phyloP scores from a whole-genome alignment of 2,113 vertebrate species.

The Albula glossodonta region DNA sequence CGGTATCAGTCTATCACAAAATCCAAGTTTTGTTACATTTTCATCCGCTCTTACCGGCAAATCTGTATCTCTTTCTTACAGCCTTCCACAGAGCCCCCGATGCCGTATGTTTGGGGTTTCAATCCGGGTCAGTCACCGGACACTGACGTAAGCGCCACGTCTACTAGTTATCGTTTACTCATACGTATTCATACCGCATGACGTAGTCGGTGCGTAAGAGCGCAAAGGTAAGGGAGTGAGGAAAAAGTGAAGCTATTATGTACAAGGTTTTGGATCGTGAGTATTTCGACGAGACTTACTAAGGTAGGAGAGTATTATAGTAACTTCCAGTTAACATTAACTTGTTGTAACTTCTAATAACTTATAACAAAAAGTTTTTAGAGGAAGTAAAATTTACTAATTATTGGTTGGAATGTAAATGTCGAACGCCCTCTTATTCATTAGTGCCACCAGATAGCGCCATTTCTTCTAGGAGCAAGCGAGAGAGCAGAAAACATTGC shows the following conservation, averaged over 20 bases:
- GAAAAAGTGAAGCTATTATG: background rate
- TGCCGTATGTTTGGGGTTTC: slow-evolving; percentile 62
- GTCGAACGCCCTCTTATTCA: background rate
- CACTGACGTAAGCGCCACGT: slow-evolving; percentile 75
- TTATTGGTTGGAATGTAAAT: no score
- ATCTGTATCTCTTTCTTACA: slow-evolving; percentile 29
- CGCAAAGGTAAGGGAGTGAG: background rate
- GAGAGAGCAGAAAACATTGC: background rate
- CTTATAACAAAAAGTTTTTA: no score
- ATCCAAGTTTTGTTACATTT: background rate
- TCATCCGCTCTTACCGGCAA: slow-evolving; percentile 18
- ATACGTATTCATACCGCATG: background rate
- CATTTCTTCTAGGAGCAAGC: slow-evolving; percentile 1
- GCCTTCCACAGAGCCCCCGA: slow-evolving; percentile 40
- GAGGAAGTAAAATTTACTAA: no score
- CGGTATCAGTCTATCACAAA: background rate
- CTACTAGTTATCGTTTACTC: slow-evolving; percentile 36
- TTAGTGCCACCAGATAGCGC: slow-evolving; percentile 42
- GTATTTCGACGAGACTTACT: background rate
- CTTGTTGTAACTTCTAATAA: no score
- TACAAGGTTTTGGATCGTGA: background rate
- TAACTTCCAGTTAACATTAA: no score
- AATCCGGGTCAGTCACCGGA: slow-evolving; percentile 69
- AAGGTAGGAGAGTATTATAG: no score
- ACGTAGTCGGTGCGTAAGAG: background rate